Evolutionary conservation across 2,888 invertebrate genomes (phyloP), one percentile per base, ranked within the genome.

Genomic region (Pterostichus madidus): DNA sequence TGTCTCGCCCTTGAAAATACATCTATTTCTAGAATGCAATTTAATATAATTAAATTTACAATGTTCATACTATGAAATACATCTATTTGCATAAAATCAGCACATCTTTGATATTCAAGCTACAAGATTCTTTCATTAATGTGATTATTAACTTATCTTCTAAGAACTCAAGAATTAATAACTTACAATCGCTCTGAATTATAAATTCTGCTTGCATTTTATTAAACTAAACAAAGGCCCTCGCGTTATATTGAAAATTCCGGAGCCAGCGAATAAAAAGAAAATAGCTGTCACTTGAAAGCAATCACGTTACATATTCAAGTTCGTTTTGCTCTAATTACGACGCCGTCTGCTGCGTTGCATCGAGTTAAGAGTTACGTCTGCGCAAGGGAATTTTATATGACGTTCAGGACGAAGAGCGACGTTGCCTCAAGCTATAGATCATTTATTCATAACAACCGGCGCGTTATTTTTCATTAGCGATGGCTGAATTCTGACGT

Each of bases 401-500:
- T 56, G 10, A 13, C 5, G 13, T 17, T 7, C 7, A 0, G 3
- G 13, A 13, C 56, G 15, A 56, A 13, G 59, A 59, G 15, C 10
- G 17, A 11, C 13, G 31, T 15, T 13, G 17, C 59, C 10, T 4
- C 39, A 35, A 39, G 71, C 17, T 15, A 13, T 39, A 15, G 15
- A 71, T 71, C 71, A 71, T 71, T 71, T 71, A 71, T 71, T 71
- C 71, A 71, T 71, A 71, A 71, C 71, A 71, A 71, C 71, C 44
- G 39, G 71, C 15, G 15, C 39, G 71, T 68, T 68, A 68, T 71
- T 71, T 71, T 71, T 71, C 71, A 71, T 71, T 71, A 71, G 17
- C 39, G 71, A 44, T 44, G 5, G 13, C n/a, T 53, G 53, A 8
- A 0, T 39, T 0, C 8, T 39, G 39, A 39, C 39, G 39, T 39